Evolutionary conservation across 30 jellyfish, hydroid and myxozoan genomes (phyloP), one percentile per base, ranked within the genome.

Genomic region (Chrysaora quinquecirrha): DNA sequence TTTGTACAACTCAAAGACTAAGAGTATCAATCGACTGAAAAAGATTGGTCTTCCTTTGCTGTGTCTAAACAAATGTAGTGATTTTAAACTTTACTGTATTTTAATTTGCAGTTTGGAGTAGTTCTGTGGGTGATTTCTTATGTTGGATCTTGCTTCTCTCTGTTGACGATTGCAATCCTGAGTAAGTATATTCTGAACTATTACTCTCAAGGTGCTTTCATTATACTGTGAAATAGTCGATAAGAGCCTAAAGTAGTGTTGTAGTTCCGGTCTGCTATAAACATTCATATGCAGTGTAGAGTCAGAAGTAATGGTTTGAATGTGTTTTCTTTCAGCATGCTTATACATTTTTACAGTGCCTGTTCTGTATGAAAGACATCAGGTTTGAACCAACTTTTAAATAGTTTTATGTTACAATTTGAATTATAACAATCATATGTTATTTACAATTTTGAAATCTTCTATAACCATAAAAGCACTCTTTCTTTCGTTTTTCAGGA

Each of bases 61-160:
- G n/a, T n/a, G n/a, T n/a, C n/a, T n/a, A n/a, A n/a, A n/a, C n/a
- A n/a, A n/a, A n/a, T n/a, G n/a, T n/a, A n/a, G n/a, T n/a, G n/a
- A n/a, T n/a, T n/a, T n/a, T n/a, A n/a, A 12, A 29, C 16, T 25
- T 73, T 43, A 6, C 30, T 29, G 18, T 35, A 21, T 48, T 12
- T 64, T n/a, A n/a, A n/a, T 33, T 27, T 82, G 14, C 23, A 89
- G 97, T 89, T 89, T 75, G 97, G 97, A 11, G 89, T 89, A 12
- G 66, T 81, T 71, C 69, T 89, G 47, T 89, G 97, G 97, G 19
- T 89, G 20, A 68, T 89, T 30, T 78, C 94, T 14, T 89, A 89
- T 54, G 48, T 89, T 38, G 95, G 95, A 14, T 50, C 84, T 1
- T 82, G 93, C 84, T 89, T 89, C 81, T 61, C 91, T 0, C 49